A percentile compares a stretch with the other conserved stretches of the same genome.
Conservation (phyloP, 2,888 invertebrate genomes). For the Cephus nigrinus region DNA sequence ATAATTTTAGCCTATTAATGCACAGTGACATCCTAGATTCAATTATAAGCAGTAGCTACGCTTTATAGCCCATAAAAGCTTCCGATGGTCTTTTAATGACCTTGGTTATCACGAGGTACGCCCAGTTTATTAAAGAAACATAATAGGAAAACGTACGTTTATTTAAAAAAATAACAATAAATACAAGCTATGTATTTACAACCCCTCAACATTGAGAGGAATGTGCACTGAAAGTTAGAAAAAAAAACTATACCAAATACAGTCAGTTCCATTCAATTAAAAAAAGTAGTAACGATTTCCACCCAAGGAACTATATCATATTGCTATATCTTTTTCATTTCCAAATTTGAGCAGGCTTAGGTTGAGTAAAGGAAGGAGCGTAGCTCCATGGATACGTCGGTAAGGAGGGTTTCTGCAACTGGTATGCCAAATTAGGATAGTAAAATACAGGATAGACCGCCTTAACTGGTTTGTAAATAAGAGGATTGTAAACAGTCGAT, state of each 20-base stretch:
- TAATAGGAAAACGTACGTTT: background rate
- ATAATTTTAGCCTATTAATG: background rate
- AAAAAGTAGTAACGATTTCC: background rate
- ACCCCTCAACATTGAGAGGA: constrained; percentile 22
- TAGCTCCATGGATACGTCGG: constrained; percentile 55
- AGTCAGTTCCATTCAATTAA: background rate
- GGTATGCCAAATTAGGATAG: constrained; percentile 47
- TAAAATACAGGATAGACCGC: constrained; percentile 56
- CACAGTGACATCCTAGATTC: background rate
- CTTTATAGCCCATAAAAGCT: background rate
- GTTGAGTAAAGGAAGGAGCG: constrained; percentile 48
- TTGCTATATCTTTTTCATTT: constrained; percentile 34
- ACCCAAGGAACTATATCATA: background rate
- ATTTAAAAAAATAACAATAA: constrained; percentile 37
- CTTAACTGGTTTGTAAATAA: constrained; percentile 55
- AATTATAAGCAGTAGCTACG: background rate
- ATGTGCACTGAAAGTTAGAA: constrained; percentile 12
- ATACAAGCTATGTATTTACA: constrained; percentile 47
- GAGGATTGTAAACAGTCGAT: constrained; percentile 39
- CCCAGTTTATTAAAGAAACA: background rate
- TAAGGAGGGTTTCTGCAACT: constrained; percentile 45
- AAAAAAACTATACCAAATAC: background rate
- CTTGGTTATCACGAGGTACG: background rate
- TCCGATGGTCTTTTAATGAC: background rate
- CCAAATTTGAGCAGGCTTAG: constrained; percentile 48